Evolutionary conservation across 2,888 invertebrate genomes (phyloP).

Genomic region (Frankliniella intonsa): DNA sequence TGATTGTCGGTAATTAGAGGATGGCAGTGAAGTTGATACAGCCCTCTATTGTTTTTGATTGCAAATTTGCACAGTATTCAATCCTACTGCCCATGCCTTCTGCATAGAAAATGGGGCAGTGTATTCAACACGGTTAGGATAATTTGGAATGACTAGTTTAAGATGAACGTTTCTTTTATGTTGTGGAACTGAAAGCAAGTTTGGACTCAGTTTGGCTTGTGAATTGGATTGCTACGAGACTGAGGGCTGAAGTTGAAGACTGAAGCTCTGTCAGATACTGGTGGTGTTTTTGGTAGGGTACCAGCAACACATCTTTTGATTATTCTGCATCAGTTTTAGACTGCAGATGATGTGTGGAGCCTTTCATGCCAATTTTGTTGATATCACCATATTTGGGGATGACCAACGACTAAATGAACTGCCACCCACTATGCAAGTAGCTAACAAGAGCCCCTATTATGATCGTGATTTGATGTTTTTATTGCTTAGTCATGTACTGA

Average conservation of each 20-base stretch:
- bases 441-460: constrained; percentile 19
- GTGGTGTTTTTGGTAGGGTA: background rate
- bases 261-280: constrained; percentile 17
- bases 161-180: constrained; percentile 13
- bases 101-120: background rate
- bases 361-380: background rate
- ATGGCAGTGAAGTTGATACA: background rate
- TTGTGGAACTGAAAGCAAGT: constrained; percentile 11
- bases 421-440: constrained; percentile 5
- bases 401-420: constrained; percentile 21
- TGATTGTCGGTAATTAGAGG: background rate
- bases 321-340: background rate
- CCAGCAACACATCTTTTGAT: background rate
- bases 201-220: background rate
- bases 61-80: constrained; percentile 26
- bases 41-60: constrained; percentile 4
- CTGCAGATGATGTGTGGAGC: constrained; percentile 3
- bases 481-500: constrained; percentile 22
- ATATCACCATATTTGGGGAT: constrained; percentile 3
- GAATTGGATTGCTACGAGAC: constrained; percentile 10
- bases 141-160: constrained; percentile 1
- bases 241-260: constrained; percentile 24
- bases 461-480: constrained; percentile 19
- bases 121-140: constrained; percentile 7
- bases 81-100: background rate